Conservation (phyloP, 2,113 vertebrate genomes). For the Podocnemis expansa region DNA sequence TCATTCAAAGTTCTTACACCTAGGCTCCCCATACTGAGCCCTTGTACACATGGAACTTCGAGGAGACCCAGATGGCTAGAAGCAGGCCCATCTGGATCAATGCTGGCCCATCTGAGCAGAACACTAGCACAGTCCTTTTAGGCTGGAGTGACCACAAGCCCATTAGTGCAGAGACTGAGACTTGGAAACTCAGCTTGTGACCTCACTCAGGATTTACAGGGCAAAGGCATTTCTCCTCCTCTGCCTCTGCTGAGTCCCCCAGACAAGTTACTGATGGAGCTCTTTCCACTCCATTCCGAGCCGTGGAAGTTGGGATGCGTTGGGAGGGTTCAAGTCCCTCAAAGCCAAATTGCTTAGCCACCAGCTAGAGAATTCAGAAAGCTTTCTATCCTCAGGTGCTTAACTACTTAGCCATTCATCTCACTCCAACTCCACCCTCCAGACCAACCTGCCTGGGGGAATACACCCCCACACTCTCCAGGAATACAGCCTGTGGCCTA, state of each 20-base stretch:
- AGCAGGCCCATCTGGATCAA: not conserved
- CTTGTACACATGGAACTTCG: too few relatives aligned
- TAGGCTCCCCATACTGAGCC: too few relatives aligned
- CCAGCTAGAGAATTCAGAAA: constrained; percentile 25
- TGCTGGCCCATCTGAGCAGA: not conserved
- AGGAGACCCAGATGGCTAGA: too few relatives aligned
- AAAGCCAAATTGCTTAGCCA: not conserved
- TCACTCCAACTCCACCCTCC: constrained; percentile 39
- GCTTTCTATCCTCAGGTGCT: not conserved
- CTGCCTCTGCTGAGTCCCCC: not conserved
- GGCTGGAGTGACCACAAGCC: rapidly evolving
- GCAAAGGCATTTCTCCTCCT: not conserved
- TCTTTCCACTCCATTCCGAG: not conserved
- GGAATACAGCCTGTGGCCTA: constrained; percentile 84
- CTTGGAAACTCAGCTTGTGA: not conserved
- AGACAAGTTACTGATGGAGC: rapidly evolving
- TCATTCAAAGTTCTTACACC: not conserved
- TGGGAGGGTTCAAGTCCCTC: rapidly evolving
- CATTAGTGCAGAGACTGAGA: not conserved
- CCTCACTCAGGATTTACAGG: not conserved
- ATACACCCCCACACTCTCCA: constrained; percentile 86
- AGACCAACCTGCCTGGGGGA: constrained; percentile 89
- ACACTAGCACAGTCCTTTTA: not conserved
- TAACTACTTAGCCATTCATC: constrained; percentile 18
- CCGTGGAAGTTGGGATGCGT: too few relatives aligned